Conservation (phyloP, 2,888 invertebrate species). For the Oligia latruncula region DNA sequence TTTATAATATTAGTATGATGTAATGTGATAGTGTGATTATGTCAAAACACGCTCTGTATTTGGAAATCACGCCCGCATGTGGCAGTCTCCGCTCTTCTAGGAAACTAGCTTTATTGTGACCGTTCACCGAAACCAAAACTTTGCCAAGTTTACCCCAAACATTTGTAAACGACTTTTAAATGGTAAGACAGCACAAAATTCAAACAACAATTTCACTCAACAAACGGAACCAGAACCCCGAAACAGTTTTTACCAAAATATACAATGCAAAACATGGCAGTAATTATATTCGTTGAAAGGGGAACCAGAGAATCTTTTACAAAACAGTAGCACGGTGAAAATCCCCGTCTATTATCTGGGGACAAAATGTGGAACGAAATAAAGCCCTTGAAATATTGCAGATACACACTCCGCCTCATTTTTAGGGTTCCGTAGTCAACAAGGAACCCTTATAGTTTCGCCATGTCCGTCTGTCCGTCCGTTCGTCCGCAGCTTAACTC, state of each 20-base stretch:
- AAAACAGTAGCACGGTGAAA: conserved; percentile 45
- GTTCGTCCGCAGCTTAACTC: too few species aligned
- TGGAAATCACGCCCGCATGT: too few species aligned
- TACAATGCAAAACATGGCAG: conserved; percentile 54
- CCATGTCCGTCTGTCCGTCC: too few species aligned
- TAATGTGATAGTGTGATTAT: too few species aligned
- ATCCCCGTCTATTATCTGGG: conserved; percentile 55
- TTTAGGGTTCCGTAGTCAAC: conserved; percentile 12
- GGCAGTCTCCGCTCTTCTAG: too few species aligned
- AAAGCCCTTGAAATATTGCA: conserved; percentile 61
- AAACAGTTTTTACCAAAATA: conserved; percentile 44
- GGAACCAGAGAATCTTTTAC: conserved; percentile 43
- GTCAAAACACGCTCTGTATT: too few species aligned
- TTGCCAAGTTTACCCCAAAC: background rate
- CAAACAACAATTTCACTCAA: conserved; percentile 35
- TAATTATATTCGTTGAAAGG: conserved; percentile 57
- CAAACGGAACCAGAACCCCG: conserved; percentile 35
- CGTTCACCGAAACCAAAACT: background rate
- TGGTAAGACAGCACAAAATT: background rate
- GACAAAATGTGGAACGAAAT: conserved; percentile 57
- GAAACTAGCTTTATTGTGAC: background rate
- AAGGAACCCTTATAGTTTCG: too few species aligned
- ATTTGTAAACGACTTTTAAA: background rate
- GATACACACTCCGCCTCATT: conserved; percentile 54
- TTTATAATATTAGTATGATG: too few species aligned